Evolutionary conservation across 2,113 vertebrate species (phyloP).

Genomic region (Labrus mixtus): DNA sequence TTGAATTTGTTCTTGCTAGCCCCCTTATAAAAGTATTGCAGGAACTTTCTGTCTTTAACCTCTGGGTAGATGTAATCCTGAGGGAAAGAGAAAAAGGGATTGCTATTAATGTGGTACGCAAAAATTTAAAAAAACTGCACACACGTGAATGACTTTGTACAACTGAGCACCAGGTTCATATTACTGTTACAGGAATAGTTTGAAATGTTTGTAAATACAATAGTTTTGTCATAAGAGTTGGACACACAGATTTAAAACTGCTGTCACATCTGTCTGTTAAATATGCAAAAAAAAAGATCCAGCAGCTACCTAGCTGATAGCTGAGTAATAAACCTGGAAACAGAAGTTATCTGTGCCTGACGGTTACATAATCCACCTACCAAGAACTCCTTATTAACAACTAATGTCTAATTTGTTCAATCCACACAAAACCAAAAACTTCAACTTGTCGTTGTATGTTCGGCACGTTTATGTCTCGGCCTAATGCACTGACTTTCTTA

Average conservation of each 20-base stretch:
- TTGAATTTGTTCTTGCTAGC: constrained; percentile 86
- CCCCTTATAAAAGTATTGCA: constrained; percentile 90
- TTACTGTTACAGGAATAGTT: too few species aligned
- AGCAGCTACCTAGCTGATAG: neutral
- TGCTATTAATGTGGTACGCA: neutral
- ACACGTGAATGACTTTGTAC: neutral
- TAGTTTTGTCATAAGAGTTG: neutral
- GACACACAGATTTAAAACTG: too few species aligned
- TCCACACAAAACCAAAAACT: too few species aligned
- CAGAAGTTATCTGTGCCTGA: neutral
- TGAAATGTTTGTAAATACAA: neutral
- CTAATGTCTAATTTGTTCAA: too few species aligned
- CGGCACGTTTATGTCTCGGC: too few species aligned
- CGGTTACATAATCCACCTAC: neutral
- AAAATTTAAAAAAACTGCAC: neutral
- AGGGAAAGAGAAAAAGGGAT: neutral
- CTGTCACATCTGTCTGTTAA: neutral
- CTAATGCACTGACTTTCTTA: too few species aligned
- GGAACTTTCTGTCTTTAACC: constrained; percentile 88
- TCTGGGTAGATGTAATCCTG: constrained; percentile 93
- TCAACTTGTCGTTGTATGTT: too few species aligned
- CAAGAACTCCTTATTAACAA: too few species aligned
- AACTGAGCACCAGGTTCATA: neutral
- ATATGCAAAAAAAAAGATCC: neutral
- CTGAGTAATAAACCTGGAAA: neutral